Conservation (phyloP, 2,888 invertebrate genomes). For the Lysandra coridon region DNA sequence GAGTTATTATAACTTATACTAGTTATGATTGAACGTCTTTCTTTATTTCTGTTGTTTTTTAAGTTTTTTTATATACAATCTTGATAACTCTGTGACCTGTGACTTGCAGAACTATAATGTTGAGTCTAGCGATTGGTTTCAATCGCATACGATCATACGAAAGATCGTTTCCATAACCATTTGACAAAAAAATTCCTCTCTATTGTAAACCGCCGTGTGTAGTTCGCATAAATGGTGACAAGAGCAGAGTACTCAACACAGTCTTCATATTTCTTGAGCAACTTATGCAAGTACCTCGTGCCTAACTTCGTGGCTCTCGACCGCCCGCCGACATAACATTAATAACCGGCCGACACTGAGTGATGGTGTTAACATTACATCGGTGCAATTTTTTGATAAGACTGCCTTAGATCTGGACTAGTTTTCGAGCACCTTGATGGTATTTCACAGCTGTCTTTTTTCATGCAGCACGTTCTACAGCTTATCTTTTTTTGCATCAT, state of each 20-base stretch:
- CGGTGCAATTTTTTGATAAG: constrained; percentile 38
- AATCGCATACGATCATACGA: too few species aligned
- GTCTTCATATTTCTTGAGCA: constrained; percentile 47
- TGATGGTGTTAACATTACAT: constrained; percentile 35
- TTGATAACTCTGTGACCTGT: too few species aligned
- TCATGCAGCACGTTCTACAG: neutral
- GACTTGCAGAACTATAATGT: too few species aligned
- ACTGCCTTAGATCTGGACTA: neutral
- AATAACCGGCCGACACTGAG: constrained; percentile 40
- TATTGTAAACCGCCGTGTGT: constrained; percentile 40
- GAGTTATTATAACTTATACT: too few species aligned
- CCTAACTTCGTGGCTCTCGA: constrained; percentile 46
- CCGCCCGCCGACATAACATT: constrained; percentile 39
- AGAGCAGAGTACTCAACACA: constrained; percentile 42
- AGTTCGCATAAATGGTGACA: constrained; percentile 44
- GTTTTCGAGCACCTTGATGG: neutral
- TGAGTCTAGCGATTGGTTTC: too few species aligned
- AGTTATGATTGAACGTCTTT: too few species aligned
- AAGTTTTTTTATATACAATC: too few species aligned
- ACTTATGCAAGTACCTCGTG: constrained; percentile 52
- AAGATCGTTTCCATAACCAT: too few species aligned
- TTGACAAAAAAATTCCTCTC: neutral
- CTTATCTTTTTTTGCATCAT: too few species aligned
- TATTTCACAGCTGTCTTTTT: neutral
- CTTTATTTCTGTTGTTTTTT: too few species aligned